Evolutionary conservation across 2,113 vertebrate species (phyloP).

Genomic region (Tachycineta bicolor): DNA sequence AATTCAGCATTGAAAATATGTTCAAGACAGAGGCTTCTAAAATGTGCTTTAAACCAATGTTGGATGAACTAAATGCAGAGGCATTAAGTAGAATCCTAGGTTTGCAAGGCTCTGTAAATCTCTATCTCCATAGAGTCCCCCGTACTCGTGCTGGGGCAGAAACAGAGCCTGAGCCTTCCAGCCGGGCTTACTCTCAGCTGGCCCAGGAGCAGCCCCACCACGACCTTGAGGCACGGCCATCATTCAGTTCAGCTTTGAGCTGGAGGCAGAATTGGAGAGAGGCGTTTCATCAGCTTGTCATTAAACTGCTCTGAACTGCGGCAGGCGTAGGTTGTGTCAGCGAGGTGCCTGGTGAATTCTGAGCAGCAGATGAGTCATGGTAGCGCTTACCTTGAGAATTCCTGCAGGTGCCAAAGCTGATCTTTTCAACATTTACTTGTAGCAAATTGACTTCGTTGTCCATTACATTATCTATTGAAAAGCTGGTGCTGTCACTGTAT

Average conservation of each 20-base stretch:
- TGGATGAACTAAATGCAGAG: not conserved
- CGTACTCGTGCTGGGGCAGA: fast-evolving
- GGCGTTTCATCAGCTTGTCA: not conserved
- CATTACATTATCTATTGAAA: not conserved
- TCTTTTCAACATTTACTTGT: not conserved
- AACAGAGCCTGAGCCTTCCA: not conserved
- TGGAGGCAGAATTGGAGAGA: not conserved
- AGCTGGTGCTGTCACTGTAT: not conserved
- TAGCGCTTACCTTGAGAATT: not conserved
- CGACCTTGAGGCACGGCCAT: not conserved
- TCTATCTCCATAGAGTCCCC: fast-evolving
- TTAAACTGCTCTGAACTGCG: fast-evolving
- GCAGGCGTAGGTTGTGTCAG: not conserved
- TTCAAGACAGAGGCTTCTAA: constrained; percentile 59
- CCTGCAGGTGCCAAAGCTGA: not conserved
- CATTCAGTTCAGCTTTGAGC: not conserved
- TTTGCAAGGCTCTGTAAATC: not conserved
- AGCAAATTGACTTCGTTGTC: not conserved
- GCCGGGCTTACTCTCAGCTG: not conserved
- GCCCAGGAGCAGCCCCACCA: not conserved
- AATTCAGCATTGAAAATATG: constrained; percentile 61
- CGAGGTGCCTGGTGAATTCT: not conserved
- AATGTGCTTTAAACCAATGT: not conserved
- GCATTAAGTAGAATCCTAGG: not conserved
- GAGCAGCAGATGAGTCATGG: not conserved